A percentile compares a stretch with the other conserved stretches of the same genome.
phyloP scores from a whole-genome alignment of 2,888 invertebrate species.

The Oscheius sp. region DNA sequence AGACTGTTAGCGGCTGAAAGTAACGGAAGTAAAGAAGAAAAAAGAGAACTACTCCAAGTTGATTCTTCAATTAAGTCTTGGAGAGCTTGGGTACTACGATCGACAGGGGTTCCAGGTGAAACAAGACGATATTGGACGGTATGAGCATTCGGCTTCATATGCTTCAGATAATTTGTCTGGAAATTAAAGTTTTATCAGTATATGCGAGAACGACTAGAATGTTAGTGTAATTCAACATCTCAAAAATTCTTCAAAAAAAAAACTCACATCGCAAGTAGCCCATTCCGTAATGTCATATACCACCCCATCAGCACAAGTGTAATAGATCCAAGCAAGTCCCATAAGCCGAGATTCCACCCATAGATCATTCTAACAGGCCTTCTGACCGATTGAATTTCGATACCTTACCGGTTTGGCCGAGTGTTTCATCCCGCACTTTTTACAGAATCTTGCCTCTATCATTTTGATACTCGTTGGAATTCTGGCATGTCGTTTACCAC shows the following conservation, averaged over 20 bases:
- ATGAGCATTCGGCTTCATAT: conserved; percentile 30
- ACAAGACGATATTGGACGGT: conserved; percentile 28
- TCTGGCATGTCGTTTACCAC: conserved; percentile 87
- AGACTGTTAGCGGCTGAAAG: background rate
- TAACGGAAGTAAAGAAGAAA: background rate
- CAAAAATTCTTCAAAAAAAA: background rate
- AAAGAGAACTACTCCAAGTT: background rate
- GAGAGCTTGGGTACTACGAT: background rate
- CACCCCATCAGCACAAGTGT: conserved; percentile 93
- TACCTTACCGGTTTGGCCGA: conserved; percentile 78
- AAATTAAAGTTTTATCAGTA: background rate
- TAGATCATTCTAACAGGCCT: conserved; percentile 45
- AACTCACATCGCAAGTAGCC: conserved; percentile 86
- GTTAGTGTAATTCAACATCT: background rate
- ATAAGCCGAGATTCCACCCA: conserved; percentile 88
- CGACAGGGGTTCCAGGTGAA: conserved; percentile 8
- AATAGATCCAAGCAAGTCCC: conserved; percentile 91
- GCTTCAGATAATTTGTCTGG: conserved; percentile 31
- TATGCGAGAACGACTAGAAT: background rate
- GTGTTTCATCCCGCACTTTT: conserved; percentile 83
- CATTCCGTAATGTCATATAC: conserved; percentile 96
- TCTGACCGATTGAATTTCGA: background rate
- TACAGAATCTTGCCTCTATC: conserved; percentile 90
- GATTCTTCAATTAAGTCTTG: conserved; percentile 13
- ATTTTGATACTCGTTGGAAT: conserved; percentile 85